Conservation (phyloP, 2,113 vertebrate species). For the Danionella cerebrum region DNA sequence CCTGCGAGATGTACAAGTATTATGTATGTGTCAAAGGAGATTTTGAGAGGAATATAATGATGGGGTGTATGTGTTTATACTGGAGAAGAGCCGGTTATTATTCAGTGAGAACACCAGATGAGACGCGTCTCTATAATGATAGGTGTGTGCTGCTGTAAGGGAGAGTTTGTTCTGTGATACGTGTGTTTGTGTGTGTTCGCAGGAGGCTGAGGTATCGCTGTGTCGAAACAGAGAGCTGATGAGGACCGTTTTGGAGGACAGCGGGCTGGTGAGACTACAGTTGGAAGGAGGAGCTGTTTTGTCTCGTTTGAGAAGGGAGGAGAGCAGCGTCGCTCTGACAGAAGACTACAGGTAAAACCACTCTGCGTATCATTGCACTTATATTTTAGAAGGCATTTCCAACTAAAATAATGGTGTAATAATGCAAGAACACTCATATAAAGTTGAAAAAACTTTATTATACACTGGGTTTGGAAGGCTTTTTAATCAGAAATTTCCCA, state of each 20-base stretch:
- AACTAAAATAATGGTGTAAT: no score
- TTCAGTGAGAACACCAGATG: neutral
- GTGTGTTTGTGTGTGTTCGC: constrained; percentile 9
- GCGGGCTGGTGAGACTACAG: constrained; percentile 73
- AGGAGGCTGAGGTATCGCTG: constrained; percentile 73
- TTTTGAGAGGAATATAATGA: neutral
- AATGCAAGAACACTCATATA: no score
- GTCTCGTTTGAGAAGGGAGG: constrained; percentile 74
- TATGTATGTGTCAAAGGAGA: neutral
- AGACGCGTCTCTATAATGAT: neutral
- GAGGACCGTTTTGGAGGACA: constrained; percentile 72
- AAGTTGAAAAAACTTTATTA: no score
- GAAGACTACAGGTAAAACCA: constrained; percentile 66
- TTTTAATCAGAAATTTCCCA: no score
- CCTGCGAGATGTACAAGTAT: neutral
- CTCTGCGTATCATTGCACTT: no score
- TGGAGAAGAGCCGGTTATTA: neutral
- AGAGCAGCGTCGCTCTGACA: constrained; percentile 57
- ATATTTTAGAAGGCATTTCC: no score
- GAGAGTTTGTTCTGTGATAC: neutral
- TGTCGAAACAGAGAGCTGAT: constrained; percentile 67
- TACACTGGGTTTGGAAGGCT: no score
- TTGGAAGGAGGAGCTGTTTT: constrained; percentile 76
- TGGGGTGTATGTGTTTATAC: constrained; percentile 4
- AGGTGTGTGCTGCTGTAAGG: neutral